Conservation (phyloP, 2,113 vertebrate species). For the Orientallactaga bullata region DNA sequence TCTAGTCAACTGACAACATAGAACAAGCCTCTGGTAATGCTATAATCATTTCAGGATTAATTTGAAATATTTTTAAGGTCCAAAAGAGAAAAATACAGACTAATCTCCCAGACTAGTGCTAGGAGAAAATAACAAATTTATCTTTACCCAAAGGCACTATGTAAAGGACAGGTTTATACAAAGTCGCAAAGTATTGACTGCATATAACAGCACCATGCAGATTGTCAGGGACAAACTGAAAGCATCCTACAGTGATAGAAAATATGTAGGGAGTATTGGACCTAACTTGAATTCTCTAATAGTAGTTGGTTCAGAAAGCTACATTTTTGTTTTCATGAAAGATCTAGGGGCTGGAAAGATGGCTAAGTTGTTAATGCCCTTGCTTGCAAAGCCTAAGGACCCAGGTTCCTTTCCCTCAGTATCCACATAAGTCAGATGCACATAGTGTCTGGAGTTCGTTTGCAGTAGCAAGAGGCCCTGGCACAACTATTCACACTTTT, state of each 20-base stretch:
- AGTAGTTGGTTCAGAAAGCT: not conserved
- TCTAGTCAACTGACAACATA: not conserved
- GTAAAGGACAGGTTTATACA: not conserved
- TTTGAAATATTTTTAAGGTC: slow-evolving; percentile 27
- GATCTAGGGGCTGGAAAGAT: not conserved
- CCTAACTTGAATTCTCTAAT: not conserved
- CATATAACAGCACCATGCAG: not conserved
- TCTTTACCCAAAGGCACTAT: not conserved
- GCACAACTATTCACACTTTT: no score
- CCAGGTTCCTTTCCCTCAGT: no score
- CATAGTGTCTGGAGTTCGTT: no score
- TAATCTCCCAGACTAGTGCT: not conserved
- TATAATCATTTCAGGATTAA: slow-evolving; percentile 10
- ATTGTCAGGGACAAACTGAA: not conserved
- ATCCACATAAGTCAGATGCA: no score
- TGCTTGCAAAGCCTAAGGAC: not conserved
- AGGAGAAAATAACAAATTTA: not conserved
- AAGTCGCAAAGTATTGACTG: not conserved
- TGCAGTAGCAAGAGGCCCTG: no score
- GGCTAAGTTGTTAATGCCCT: no score
- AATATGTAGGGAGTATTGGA: not conserved
- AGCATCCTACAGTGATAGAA: not conserved
- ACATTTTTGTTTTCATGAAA: not conserved
- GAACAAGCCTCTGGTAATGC: not conserved
- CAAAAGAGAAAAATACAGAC: slow-evolving; percentile 21